Conservation (phyloP, 1,140 invertebrate genomes). For the Sarcophaga peregrina region DNA sequence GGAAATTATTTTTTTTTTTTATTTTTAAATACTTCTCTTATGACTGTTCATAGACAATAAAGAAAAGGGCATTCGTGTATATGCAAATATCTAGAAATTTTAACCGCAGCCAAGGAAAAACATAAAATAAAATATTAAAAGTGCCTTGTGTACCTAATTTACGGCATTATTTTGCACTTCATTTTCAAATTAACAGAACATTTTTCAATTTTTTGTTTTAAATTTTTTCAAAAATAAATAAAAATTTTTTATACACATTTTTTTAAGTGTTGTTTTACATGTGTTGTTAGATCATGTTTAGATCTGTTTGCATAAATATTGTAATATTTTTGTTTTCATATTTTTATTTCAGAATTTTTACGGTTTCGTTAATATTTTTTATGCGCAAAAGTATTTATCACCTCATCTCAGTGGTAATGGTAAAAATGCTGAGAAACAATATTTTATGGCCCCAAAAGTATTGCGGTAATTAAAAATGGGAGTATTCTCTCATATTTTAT, state of each 20-base stretch:
- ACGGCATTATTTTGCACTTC: conserved; percentile 20
- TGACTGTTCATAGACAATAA: no score
- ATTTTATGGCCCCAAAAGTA: not conserved
- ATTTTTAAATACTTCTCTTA: not conserved
- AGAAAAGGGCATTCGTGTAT: no score
- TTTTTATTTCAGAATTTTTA: not conserved
- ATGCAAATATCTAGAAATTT: no score
- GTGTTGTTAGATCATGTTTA: not conserved
- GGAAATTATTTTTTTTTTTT: not conserved
- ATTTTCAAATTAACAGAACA: conserved; percentile 21
- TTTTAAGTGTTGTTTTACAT: not conserved
- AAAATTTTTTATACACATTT: not conserved
- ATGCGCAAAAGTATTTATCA: not conserved
- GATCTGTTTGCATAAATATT: not conserved
- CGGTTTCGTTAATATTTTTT: not conserved
- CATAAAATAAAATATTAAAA: not conserved
- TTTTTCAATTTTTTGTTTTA: not conserved
- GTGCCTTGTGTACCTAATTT: conserved; percentile 3
- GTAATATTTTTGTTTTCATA: no score
- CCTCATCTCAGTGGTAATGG: not conserved
- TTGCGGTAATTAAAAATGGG: no score
- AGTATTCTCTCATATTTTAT: no score
- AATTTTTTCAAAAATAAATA: not conserved
- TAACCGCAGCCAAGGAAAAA: no score
- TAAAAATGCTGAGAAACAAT: not conserved